Conservation (phyloP, 2,888 invertebrate species). For the Archaeoteleia sp. region DNA sequence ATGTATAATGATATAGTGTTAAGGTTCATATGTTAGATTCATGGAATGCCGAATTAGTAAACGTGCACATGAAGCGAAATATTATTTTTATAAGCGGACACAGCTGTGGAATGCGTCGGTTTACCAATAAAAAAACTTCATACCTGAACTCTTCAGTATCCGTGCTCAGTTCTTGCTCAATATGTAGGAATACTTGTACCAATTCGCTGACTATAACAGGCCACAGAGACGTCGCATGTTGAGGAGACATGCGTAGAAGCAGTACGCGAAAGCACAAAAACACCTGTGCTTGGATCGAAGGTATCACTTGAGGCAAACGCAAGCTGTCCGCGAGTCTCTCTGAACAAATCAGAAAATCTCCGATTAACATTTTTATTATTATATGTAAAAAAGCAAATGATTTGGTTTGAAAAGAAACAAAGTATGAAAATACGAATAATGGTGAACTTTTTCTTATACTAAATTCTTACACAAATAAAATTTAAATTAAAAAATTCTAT, state of each 20-base stretch:
- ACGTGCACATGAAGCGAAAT: neutral
- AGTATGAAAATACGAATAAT: no score
- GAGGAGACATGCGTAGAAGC: slow-evolving; percentile 87
- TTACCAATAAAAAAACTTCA: no score
- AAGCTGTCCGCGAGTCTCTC: slow-evolving; percentile 91
- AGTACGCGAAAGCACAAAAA: slow-evolving; percentile 92
- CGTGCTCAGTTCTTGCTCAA: slow-evolving; percentile 87
- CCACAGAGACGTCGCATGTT: slow-evolving; percentile 91
- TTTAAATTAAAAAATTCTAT: no score
- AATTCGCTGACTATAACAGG: slow-evolving; percentile 93
- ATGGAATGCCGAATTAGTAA: no score
- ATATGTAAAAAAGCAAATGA: no score
- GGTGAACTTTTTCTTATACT: no score
- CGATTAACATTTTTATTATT: no score
- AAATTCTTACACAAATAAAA: no score
- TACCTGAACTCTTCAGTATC: slow-evolving; percentile 87
- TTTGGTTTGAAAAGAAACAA: no score
- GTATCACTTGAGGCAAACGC: slow-evolving; percentile 83
- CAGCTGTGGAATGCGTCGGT: neutral
- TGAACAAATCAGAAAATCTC: slow-evolving; percentile 75
- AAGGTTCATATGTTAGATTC: no score
- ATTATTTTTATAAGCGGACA: neutral
- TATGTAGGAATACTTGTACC: slow-evolving; percentile 90
- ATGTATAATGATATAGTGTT: no score
- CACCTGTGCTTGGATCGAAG: slow-evolving; percentile 88